These are phyloP conservation scores for Anableps anableps DNA, from an alignment of 2,797 vertebrate genomes.

Conservation along the genomic window DNA sequence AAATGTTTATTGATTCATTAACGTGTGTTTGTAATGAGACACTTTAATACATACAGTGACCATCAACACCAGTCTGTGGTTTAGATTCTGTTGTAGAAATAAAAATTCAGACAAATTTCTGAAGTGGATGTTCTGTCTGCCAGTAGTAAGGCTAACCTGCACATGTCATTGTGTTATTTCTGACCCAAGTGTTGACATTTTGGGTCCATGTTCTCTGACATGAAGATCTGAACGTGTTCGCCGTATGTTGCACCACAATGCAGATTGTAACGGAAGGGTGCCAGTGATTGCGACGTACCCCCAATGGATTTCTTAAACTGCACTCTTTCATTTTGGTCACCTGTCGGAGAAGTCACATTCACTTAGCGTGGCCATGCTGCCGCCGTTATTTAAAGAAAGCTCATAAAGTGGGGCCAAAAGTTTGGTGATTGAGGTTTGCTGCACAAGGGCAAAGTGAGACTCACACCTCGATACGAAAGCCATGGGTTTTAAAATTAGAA, in stretches of 20 bases:
- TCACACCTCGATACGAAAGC: background rate
- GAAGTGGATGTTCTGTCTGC: background rate
- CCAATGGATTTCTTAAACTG: conserved; percentile 35
- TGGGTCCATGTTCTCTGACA: conserved; percentile 39
- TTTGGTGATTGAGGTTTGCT: conserved; percentile 31
- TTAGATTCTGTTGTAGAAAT: background rate
- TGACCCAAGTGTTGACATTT: conserved; percentile 24
- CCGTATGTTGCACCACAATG: conserved; percentile 71
- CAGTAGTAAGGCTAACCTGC: background rate
- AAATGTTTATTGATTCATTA: background rate
- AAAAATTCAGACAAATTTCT: background rate
- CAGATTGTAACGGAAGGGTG: conserved; percentile 78
- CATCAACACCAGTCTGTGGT: background rate
- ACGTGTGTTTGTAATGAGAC: background rate
- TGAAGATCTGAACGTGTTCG: conserved; percentile 60
- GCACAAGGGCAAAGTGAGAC: conserved; percentile 9
- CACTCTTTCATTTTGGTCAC: conserved; percentile 48
- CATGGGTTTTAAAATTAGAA: conserved; percentile 17
- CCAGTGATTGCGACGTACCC: conserved; percentile 52
- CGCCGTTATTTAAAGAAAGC: conserved; percentile 44
- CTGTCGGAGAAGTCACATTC: conserved; percentile 37
- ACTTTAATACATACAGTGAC: background rate
- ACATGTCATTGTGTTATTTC: background rate
- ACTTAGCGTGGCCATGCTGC: conserved; percentile 57
- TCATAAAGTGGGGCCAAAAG: conserved; percentile 11